Evolutionary conservation across 1,140 invertebrate genomes (phyloP), one percentile per base, ranked within the genome.

Genomic region (Oedothorax gibbosus): DNA sequence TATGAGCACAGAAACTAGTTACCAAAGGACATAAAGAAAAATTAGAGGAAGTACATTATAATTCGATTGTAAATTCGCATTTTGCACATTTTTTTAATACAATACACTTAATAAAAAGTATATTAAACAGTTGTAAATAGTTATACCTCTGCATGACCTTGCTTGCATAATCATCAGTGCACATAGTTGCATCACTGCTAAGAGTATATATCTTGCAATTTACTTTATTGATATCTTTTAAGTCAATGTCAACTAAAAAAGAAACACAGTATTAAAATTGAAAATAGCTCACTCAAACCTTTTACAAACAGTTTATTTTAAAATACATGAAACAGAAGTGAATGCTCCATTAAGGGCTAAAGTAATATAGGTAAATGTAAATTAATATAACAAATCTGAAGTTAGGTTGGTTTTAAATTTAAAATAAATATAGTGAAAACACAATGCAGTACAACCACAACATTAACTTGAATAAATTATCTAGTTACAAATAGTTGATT

Each of bases 121-220:
- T 2, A 35, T 35, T 5, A 35, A 35, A 35, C 35, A 35, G 1
- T 35, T 35, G 35, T 35, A 35, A 35, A 35, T 35, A 35, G 35
- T 35, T 35, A 35, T 88, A 93, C 92, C 92, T 94, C 89, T 98
- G 96, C 78, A 98, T 92, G n/a, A 97, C 95, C 89, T 94, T 94
- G 0, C 94, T 95, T 20, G 95, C 93, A 88, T 95, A 92, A 66
- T 98, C 96, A 50, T 96, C 91, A 54, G 89, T 90, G 85, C 89
- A 91, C 73, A 91, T 88, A 83, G 88, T 80, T 21, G 68, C 88
- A 89, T 93, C 71, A 92, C 90, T 87, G 69, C 93, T 89, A 71
- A 92, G 91, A 89, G 89, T 93, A 92, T 88, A 91, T 90, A 97
- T 88, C 89, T 93, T 90, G 90, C 93, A 92, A 88, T 93, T 93